Percentiles rank a stretch among this genome's conserved stretches.
phyloP scores from a whole-genome alignment of 2,888 invertebrate genomes.

The Cantharis rufa region DNA sequence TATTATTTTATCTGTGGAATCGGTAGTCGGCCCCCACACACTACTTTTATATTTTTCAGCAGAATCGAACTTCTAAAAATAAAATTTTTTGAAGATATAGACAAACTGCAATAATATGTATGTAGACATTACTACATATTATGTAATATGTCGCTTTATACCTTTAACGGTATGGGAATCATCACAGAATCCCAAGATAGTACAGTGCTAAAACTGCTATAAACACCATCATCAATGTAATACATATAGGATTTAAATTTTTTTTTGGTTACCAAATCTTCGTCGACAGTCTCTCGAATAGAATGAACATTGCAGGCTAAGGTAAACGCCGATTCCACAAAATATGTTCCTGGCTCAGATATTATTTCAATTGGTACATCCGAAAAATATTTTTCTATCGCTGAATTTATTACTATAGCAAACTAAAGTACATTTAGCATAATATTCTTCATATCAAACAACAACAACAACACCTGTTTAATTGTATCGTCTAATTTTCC shows the following conservation, averaged over 20 bases:
- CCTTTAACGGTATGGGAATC: conserved; percentile 65
- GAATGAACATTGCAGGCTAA: conserved; percentile 87
- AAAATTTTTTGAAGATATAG: neutral
- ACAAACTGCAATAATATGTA: neutral
- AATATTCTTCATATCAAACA: neutral
- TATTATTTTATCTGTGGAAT: conserved; percentile 83
- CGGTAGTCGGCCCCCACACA: conserved; percentile 97
- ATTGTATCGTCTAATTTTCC: conserved; percentile 62
- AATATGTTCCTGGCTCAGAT: conserved; percentile 96
- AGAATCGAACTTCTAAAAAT: conserved; percentile 34
- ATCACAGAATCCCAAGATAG: conserved; percentile 41
- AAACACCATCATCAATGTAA: conserved; percentile 98
- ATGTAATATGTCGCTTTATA: too few species aligned
- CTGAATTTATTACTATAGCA: conserved; percentile 76
- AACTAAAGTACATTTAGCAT: conserved; percentile 59
- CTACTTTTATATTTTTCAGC: conserved; percentile 64
- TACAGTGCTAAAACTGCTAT: conserved; percentile 90
- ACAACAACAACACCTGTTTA: neutral
- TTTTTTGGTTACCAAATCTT: conserved; percentile 34
- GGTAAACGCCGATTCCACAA: conserved; percentile 93
- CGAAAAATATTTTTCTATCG: conserved; percentile 82
- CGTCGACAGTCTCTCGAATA: conserved; percentile 57
- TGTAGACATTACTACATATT: too few species aligned
- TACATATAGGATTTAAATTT: conserved; percentile 74
- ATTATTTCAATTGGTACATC: conserved; percentile 81